Conservation (phyloP, 2,797 vertebrate genomes). For the Galago senegalensis region DNA sequence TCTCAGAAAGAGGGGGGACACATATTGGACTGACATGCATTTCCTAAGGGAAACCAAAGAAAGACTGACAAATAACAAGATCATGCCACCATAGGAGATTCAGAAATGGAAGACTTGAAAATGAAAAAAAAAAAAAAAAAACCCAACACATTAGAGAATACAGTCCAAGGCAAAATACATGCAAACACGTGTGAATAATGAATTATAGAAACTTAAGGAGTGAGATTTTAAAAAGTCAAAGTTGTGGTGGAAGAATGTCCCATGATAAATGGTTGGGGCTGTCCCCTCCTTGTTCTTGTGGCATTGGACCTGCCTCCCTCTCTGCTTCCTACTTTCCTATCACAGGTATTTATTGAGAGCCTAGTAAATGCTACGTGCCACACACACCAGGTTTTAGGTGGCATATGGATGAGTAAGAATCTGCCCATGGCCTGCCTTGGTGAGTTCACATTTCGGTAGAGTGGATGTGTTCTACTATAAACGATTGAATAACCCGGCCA, state of each 20-base stretch:
- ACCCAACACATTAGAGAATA: conserved; percentile 11
- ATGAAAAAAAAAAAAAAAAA: conserved; percentile 57
- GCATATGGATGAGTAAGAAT: neutral
- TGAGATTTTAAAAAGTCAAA: neutral
- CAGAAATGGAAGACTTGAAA: conserved; percentile 81
- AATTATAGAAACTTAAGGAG: too few species aligned
- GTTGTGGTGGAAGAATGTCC: neutral
- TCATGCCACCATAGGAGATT: conserved; percentile 72
- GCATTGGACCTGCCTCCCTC: neutral
- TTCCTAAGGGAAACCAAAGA: conserved; percentile 81
- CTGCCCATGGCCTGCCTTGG: too few species aligned
- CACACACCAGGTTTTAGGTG: neutral
- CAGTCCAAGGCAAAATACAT: neutral
- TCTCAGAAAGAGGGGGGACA: conserved; percentile 78
- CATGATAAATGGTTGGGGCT: rapidly evolving
- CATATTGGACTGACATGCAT: conserved; percentile 75
- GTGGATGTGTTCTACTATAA: rapidly evolving
- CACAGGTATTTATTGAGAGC: neutral
- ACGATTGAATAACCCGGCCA: rapidly evolving
- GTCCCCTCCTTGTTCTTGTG: neutral
- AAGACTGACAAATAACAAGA: conserved; percentile 73
- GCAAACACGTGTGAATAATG: neutral
- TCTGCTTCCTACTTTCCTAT: neutral
- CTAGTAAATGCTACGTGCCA: too few species aligned
- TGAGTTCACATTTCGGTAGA: rapidly evolving